Evolutionary conservation across 2,113 vertebrate species (phyloP).

Genomic region (Sprattus sprattus): DNA sequence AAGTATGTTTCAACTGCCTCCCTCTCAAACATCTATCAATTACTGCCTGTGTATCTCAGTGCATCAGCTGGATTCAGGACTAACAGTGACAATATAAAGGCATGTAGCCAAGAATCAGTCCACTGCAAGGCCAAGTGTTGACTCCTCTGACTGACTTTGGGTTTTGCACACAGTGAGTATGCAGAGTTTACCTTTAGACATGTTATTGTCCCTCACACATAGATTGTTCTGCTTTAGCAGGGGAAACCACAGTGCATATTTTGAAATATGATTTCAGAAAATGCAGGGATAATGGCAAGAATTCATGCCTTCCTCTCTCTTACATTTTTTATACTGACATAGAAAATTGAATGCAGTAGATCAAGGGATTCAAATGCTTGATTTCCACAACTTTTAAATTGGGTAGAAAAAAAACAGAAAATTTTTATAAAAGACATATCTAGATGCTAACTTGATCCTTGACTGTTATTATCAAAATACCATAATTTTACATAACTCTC

Average conservation of each 20-base stretch:
- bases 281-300: too few relatives aligned
- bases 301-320: too few relatives aligned
- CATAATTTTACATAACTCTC: not conserved
- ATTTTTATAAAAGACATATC: too few relatives aligned
- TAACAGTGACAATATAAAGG: not conserved
- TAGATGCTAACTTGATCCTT: too few relatives aligned
- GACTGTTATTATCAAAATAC: not conserved
- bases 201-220: not conserved
- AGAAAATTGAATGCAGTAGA: too few relatives aligned
- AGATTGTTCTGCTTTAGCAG: not conserved
- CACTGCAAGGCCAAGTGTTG: not conserved
- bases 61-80: not conserved
- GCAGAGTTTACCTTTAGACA: not conserved
- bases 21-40: constrained; percentile 26
- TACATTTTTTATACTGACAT: too few relatives aligned
- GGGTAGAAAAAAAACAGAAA: too few relatives aligned
- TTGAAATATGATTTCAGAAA: too few relatives aligned
- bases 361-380: too few relatives aligned
- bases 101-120: not conserved
- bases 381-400: too few relatives aligned
- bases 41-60: constrained; percentile 21
- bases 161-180: not conserved
- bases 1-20: constrained; percentile 55
- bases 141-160: not conserved
- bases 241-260: not conserved